Evolutionary conservation across 2,797 vertebrate genomes (phyloP).

Genomic region (Epinephelus malabaricus): DNA sequence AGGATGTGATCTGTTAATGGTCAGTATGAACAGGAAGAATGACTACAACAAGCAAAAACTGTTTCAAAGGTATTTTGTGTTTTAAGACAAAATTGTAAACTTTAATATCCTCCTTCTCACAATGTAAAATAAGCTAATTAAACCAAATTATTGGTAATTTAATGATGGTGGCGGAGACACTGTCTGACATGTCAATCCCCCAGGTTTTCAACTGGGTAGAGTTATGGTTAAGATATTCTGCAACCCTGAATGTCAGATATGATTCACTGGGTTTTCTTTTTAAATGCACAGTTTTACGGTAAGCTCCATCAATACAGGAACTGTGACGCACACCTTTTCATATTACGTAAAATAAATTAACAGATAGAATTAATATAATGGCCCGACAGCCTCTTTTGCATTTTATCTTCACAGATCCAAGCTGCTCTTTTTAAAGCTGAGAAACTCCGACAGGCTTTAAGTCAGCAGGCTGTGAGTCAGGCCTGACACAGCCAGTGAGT

Average conservation of each 20-base stretch:
- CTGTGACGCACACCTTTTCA: background rate
- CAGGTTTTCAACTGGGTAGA: too few relatives aligned
- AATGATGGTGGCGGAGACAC: background rate
- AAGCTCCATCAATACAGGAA: background rate
- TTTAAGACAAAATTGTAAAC: background rate
- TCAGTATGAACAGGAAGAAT: background rate
- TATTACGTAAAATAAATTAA: background rate
- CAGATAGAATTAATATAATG: background rate
- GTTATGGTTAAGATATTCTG: too few relatives aligned
- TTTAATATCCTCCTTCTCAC: background rate
- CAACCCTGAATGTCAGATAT: background rate
- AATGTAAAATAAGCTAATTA: background rate
- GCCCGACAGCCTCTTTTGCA: background rate
- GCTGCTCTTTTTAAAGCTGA: conserved; percentile 4
- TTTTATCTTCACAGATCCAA: conserved; percentile 19
- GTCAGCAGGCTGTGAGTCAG: conserved; percentile 61
- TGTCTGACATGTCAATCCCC: background rate
- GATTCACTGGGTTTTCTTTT: background rate
- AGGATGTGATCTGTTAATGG: background rate
- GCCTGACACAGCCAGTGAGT: conserved; percentile 2
- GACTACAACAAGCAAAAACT: background rate
- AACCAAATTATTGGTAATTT: background rate
- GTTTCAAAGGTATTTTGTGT: background rate
- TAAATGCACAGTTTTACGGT: background rate
- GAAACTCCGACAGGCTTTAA: conserved; percentile 34